Evolutionary conservation across 2,113 vertebrate genomes (phyloP), one percentile per base, ranked within the genome.

Genomic region (Saguinus midas): DNA sequence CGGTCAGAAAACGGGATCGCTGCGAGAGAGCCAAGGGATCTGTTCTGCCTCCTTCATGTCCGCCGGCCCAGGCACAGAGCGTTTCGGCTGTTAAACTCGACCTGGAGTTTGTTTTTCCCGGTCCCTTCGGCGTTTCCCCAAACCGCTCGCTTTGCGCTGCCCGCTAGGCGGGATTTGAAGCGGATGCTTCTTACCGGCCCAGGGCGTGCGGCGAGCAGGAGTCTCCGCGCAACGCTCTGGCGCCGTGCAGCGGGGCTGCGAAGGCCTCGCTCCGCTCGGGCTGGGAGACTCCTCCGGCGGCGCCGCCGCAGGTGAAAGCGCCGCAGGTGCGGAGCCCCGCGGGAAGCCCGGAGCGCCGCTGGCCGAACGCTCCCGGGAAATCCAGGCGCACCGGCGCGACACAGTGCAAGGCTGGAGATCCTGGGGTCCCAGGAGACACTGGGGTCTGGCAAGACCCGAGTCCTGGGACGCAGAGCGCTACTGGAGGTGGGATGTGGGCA

Each of bases 301-400:
- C 37, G 0, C 61, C 17, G 40, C 94, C 40, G 23, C 95, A 96
- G 97, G 97, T 97, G 93, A 94, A 90, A 89, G 79, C 17, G 23
- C 18, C 64, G 84, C 96, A 97, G 96, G 97, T 96, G 96, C 80
- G 13, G 40, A 61, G 66, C 61, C 78, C 8, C 0, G 40, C 35
- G 3, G 5, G 29, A 72, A 78, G 48, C 35, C 75, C 32, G 1
- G 40, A 52, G 76, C 80, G 48, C 90, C 1, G 55, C 35, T 10
- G 3, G 43, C n/a, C 1, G 6, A 48, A 87, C 11, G 72, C 55
- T 18, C 29, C 2, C 4, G 29, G 45, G 57, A 40, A 32, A 29
- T 57, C 0, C 3, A 3, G 43, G 48, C 6, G 4, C 57, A 1
- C 23, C 10, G 13, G 8, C 10, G 4, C 13, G 23, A 16, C 35